Percentiles rank a stretch among this genome's conserved stretches.
Conservation (phyloP, 2,888 invertebrate genomes). For the Macropis europaea region DNA sequence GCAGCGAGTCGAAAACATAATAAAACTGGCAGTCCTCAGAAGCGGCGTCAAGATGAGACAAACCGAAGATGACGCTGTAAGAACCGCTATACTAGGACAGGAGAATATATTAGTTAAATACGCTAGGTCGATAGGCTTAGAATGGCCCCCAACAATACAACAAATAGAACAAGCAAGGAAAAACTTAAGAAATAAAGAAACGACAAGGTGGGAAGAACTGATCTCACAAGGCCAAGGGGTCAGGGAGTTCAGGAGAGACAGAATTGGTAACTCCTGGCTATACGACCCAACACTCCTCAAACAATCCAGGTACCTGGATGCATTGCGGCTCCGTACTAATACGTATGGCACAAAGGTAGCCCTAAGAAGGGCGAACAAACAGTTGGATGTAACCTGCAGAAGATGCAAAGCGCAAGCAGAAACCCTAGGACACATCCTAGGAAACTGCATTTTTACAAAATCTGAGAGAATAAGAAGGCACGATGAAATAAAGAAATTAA, state of each 20-base stretch:
- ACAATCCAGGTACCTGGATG: conserved; percentile 1
- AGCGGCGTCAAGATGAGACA: too few relatives aligned
- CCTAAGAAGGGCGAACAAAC: not conserved
- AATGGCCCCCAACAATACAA: too few relatives aligned
- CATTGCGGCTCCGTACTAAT: not conserved
- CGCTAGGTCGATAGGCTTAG: too few relatives aligned
- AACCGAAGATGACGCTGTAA: too few relatives aligned
- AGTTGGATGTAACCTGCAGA: not conserved
- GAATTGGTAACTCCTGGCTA: not conserved
- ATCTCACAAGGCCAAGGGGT: conserved; percentile 2
- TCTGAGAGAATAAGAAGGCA: not conserved
- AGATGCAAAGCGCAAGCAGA: not conserved
- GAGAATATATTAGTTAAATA: too few relatives aligned
- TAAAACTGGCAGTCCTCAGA: too few relatives aligned
- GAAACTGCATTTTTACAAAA: not conserved
- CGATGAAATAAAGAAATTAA: conserved; percentile 1
- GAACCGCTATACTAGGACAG: too few relatives aligned
- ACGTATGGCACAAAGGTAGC: not conserved
- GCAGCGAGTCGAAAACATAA: too few relatives aligned
- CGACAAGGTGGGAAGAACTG: too few relatives aligned
- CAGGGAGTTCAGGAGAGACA: not conserved
- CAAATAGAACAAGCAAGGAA: too few relatives aligned
- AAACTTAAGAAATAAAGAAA: too few relatives aligned
- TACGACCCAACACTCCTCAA: not conserved
- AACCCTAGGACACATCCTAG: not conserved